Evolutionary conservation across 2,113 vertebrate species (phyloP).

Genomic region (Arizona elegans): DNA sequence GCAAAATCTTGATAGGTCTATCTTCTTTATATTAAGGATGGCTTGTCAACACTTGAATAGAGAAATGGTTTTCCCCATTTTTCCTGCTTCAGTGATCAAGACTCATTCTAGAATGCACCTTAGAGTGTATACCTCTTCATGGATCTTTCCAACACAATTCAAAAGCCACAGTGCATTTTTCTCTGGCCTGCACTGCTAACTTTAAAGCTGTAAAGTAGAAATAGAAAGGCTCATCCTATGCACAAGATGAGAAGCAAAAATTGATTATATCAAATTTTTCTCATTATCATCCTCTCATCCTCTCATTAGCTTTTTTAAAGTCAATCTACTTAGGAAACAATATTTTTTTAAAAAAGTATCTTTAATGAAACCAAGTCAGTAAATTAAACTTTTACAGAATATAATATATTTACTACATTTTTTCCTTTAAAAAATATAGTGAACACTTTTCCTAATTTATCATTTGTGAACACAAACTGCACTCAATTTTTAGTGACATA

Average conservation of each 20-base stretch:
- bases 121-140: background rate
- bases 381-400: constrained; percentile 30
- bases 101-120: background rate
- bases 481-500: background rate
- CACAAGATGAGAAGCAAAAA: background rate
- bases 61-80: background rate
- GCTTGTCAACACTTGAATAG: background rate
- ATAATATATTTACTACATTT: constrained; percentile 2
- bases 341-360: background rate
- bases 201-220: background rate
- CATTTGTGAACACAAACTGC: constrained; percentile 3
- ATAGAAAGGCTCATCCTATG: background rate
- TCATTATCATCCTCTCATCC: background rate
- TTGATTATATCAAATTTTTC: background rate
- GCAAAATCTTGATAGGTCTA: background rate
- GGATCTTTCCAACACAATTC: background rate
- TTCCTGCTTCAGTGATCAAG: background rate
- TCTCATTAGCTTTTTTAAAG: constrained; percentile 21
- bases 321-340: background rate
- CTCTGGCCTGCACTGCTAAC: background rate
- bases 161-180: background rate
- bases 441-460: constrained; percentile 9
- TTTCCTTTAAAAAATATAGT: constrained; percentile 18
- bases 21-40: background rate
- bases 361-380: constrained; percentile 44